These are phyloP conservation scores for Nycticorax nycticorax DNA, from an alignment of 2,113 vertebrate genomes.

Conservation along the genomic window DNA sequence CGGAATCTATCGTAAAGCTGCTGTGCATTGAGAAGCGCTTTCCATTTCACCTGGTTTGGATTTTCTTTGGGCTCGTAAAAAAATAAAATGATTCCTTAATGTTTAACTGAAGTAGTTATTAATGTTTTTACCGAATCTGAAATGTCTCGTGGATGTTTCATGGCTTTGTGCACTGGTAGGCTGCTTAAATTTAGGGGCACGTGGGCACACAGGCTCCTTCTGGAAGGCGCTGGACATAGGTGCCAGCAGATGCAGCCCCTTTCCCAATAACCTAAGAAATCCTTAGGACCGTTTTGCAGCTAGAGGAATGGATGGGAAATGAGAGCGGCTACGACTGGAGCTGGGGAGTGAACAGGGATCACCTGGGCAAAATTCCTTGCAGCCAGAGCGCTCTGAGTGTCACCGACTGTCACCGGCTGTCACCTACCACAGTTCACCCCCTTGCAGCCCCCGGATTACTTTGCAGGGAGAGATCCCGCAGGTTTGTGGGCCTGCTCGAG, in stretches of 20 bases:
- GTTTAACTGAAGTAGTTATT: neutral
- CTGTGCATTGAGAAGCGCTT: neutral
- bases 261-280: neutral
- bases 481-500: neutral
- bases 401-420: accelerated
- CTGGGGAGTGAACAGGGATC: neutral
- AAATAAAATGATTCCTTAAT: neutral
- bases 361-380: neutral
- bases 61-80: slow-evolving; percentile 1
- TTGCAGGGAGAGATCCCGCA: neutral
- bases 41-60: slow-evolving; percentile 46
- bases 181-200: neutral
- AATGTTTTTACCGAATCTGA: neutral
- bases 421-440: accelerated
- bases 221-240: neutral
- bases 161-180: neutral
- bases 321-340: neutral
- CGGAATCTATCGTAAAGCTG: neutral
- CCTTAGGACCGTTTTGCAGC: neutral
- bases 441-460: neutral
- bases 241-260: neutral
- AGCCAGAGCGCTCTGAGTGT: neutral
- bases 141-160: neutral
- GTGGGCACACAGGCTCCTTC: neutral
- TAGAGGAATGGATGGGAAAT: neutral